phyloP scores from a whole-genome alignment of 2,888 invertebrate genomes.

The Harpalus rufipes region DNA sequence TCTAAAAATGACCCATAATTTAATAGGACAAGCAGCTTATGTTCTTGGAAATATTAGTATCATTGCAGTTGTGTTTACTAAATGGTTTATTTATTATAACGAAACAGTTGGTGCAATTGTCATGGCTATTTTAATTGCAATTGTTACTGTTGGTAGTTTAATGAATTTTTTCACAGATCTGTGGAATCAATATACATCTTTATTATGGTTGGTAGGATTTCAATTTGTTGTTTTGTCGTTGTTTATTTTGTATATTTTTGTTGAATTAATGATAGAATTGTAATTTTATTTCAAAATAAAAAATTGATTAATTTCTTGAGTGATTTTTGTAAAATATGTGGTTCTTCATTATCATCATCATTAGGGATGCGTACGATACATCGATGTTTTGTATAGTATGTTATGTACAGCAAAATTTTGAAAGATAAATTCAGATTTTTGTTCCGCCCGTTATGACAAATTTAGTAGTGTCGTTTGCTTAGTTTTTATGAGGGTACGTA shows the following conservation, averaged over 20 bases:
- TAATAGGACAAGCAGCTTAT: conserved; percentile 73
- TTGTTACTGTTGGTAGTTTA: conserved; percentile 72
- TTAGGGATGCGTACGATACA: too few species aligned
- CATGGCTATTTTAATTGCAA: conserved; percentile 71
- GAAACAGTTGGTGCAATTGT: conserved; percentile 71
- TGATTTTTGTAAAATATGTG: too few species aligned
- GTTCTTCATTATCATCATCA: too few species aligned
- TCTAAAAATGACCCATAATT: conserved; percentile 73
- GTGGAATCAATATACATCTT: not conserved
- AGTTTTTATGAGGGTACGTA: too few species aligned
- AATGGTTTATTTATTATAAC: conserved; percentile 73
- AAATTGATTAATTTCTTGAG: too few species aligned
- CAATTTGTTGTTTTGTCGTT: not conserved
- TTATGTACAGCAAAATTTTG: too few species aligned
- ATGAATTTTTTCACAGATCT: conserved; percentile 68
- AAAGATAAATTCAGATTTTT: too few species aligned
- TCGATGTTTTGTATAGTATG: too few species aligned
- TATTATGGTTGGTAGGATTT: not conserved
- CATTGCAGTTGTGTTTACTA: conserved; percentile 72
- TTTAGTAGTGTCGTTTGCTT: too few species aligned
- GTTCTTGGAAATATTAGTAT: conserved; percentile 73
- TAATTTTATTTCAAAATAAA: not conserved
- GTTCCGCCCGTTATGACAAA: too few species aligned
- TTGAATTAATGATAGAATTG: not conserved
- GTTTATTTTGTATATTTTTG: not conserved